phyloP scores from a whole-genome alignment of 2,113 vertebrate species.

The Pyxicephalus adspersus region DNA sequence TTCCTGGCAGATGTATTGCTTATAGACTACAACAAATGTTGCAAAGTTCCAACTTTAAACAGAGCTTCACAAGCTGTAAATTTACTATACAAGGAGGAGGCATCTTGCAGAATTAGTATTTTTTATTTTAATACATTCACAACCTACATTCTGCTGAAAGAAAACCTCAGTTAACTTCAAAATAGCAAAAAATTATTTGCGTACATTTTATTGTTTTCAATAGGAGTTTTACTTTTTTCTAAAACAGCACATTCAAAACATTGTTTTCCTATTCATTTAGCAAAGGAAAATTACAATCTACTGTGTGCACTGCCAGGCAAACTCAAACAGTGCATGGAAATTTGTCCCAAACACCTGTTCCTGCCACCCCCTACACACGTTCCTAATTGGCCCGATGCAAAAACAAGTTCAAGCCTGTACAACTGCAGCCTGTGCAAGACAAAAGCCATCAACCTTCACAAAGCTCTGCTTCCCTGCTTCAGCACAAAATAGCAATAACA shows the following conservation, averaged over 20 bases:
- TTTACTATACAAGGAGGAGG: not conserved
- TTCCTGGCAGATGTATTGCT: no score
- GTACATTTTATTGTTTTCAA: not conserved
- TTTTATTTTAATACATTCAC: not conserved
- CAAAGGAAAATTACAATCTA: constrained; percentile 12
- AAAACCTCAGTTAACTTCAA: not conserved
- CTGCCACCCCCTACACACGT: constrained; percentile 13
- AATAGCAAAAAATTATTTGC: not conserved
- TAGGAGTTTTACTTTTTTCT: not conserved
- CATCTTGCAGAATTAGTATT: not conserved
- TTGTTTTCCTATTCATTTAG: constrained; percentile 36
- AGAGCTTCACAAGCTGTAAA: no score
- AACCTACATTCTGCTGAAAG: not conserved
- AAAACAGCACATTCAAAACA: not conserved
- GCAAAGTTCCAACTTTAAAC: no score
- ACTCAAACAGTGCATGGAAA: constrained; percentile 1
- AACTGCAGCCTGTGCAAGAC: constrained; percentile 2
- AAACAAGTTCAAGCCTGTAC: constrained; percentile 29
- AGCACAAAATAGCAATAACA: constrained; percentile 20
- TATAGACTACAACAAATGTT: no score
- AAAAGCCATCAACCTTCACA: constrained; percentile 17
- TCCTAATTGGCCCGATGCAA: constrained; percentile 25
- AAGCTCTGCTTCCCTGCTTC: not conserved
- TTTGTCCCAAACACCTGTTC: constrained; percentile 16
- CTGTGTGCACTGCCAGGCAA: constrained; percentile 12